Percentiles rank a stretch among this genome's conserved stretches.
Conservation (phyloP, 2,888 invertebrate species). For the Parascotia fuliginaria region DNA sequence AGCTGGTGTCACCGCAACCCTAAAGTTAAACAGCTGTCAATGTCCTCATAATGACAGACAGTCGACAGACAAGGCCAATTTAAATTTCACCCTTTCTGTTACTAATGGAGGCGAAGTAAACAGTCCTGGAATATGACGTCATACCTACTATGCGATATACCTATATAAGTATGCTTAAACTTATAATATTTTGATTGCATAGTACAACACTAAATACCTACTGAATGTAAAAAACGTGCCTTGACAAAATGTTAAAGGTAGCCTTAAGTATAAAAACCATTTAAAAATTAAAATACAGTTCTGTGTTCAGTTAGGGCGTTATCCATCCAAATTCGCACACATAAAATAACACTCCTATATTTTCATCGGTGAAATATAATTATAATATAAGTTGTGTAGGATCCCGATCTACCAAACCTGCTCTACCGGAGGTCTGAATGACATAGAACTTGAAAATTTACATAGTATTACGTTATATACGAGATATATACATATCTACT, state of each 20-base stretch:
- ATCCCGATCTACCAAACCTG: slow-evolving; percentile 54
- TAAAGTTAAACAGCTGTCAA: neutral
- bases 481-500: neutral
- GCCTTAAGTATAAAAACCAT: too few species aligned
- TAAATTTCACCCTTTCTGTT: slow-evolving; percentile 1
- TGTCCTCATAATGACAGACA: neutral
- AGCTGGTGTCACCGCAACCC: neutral
- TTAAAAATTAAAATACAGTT: too few species aligned
- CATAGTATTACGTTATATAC: slow-evolving; percentile 64
- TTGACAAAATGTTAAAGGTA: too few species aligned
- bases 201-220: too few species aligned
- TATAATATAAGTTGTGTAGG: slow-evolving; percentile 21
- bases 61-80: neutral
- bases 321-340: neutral
- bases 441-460: slow-evolving; percentile 81
- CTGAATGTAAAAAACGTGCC: too few species aligned
- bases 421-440: slow-evolving; percentile 58
- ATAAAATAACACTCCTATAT: neutral
- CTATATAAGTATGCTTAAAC: too few species aligned
- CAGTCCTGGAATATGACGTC: too few species aligned
- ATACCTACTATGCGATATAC: neutral
- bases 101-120: neutral
- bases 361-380: neutral
- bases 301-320: too few species aligned
- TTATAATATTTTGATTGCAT: too few species aligned